A percentile compares a stretch with the other conserved stretches of the same genome.
Evolutionary conservation across 2,113 vertebrate genomes (phyloP).

Genomic region (Cottus gobio): DNA sequence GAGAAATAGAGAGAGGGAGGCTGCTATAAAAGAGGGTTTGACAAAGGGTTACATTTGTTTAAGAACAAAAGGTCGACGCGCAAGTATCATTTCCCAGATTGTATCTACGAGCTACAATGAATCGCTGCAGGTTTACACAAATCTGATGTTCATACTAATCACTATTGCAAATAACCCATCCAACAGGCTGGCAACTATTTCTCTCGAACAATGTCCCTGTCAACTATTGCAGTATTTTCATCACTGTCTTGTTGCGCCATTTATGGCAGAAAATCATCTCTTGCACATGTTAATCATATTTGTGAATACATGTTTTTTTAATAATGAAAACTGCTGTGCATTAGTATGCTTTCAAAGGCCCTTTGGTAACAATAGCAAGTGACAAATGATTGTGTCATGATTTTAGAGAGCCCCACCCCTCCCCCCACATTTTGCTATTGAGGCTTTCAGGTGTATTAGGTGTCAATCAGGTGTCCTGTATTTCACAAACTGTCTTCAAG

Average conservation of each 20-base stretch:
- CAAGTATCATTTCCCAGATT: constrained; percentile 13
- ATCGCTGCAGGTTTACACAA: background rate
- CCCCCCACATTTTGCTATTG: background rate
- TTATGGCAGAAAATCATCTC: background rate
- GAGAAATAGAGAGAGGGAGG: constrained; percentile 15
- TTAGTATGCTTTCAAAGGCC: background rate
- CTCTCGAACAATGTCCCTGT: background rate
- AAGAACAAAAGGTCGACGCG: background rate
- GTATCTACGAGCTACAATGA: background rate
- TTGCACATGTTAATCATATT: too few relatives aligned
- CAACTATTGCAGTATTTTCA: background rate
- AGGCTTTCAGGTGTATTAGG: background rate
- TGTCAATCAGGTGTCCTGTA: background rate
- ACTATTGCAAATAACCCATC: background rate
- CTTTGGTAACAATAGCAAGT: background rate
- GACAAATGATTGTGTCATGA: background rate
- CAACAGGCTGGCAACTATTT: background rate
- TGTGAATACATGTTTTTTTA: background rate
- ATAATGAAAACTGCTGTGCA: background rate
- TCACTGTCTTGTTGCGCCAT: background rate
- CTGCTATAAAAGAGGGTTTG: constrained; percentile 4
- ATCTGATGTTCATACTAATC: background rate
- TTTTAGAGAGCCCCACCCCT: background rate
- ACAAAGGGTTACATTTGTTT: constrained; percentile 8
- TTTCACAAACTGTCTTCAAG: background rate